Base-by-base conservation (phyloP, 2,888 invertebrate species). In the Odontomyia ornata region DNA sequence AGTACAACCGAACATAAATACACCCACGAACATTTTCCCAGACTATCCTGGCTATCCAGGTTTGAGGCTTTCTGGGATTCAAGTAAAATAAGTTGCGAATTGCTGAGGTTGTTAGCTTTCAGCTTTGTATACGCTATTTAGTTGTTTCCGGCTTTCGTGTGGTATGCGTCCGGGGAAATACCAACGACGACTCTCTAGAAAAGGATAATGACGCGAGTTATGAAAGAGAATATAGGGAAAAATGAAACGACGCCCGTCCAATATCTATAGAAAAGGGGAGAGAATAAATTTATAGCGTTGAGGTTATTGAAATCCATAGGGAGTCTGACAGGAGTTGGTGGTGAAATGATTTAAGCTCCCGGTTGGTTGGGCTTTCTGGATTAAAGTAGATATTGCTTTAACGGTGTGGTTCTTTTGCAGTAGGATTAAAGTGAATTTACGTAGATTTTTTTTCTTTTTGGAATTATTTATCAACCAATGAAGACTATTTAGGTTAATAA, bases 221-320 rank as follows among this genome's bases (percentile, higher is more conserved):
- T 52, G 52, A 52, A 52, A 52, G 15, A 52, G 18, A 7, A 52
- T n/a, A n/a, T n/a, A 36, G 9, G 52, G n/a, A 52, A 18, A 15
- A 18, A 4, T 15, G 18, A 18, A 15, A 13, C 7, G 15, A 18
- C 5, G 52, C 18, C 5, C 52, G 52, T 52, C 15, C 36, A 36
- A 36, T 36, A 36, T 36, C 36, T 52, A 52, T 52, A 65, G 27
- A 36, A 65, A 36, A 5, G 30, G 36, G 36, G 36, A n/a, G 27
- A n/a, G 30, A 30, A 65, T 65, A 65, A 65, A 65, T 36, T 65
- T 65, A 65, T 65, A 43, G 23, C 1, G 65, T 65, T 28, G 65
- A n/a, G 36, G n/a, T 36, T 65, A 65, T 65, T 65, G 36, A 36
- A 30, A 36, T 36, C 65, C 65, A 18, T 30, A 13, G 65, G 65